These are phyloP conservation scores for Cryptus viduatorius DNA, from an alignment of 2,888 invertebrate species.

Conservation along the genomic window DNA sequence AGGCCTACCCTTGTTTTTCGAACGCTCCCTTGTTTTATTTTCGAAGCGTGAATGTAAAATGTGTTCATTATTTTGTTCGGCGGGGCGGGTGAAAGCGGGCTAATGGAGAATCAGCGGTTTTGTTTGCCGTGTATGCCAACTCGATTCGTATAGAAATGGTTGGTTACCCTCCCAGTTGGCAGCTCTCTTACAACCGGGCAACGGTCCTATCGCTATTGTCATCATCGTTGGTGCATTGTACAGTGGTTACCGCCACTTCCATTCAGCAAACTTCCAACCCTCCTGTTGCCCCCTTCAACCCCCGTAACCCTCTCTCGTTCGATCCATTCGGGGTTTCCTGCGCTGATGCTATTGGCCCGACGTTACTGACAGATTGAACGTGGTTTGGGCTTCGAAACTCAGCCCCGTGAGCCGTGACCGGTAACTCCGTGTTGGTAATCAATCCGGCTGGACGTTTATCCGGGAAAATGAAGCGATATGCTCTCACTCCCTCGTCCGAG, in stretches of 20 bases:
- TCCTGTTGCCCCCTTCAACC: neutral
- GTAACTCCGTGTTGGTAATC: slow-evolving; percentile 61
- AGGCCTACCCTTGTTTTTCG: too few species aligned
- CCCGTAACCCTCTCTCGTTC: slow-evolving; percentile 16
- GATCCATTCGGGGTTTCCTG: slow-evolving; percentile 53
- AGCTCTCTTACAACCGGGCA: slow-evolving; percentile 25
- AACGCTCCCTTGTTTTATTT: too few species aligned
- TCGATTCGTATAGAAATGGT: neutral
- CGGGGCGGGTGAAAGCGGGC: neutral
- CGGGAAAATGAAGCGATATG: slow-evolving; percentile 75
- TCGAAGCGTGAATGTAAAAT: too few species aligned
- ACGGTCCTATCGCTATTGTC: slow-evolving; percentile 56
- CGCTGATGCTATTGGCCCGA: slow-evolving; percentile 46
- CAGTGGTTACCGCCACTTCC: slow-evolving; percentile 59
- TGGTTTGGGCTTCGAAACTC: slow-evolving; percentile 59
- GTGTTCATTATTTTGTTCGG: neutral
- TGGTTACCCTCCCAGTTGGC: neutral
- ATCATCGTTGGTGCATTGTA: slow-evolving; percentile 58
- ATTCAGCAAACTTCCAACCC: slow-evolving; percentile 61
- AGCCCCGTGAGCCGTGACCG: slow-evolving; percentile 61
- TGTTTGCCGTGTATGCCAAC: neutral
- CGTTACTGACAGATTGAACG: slow-evolving; percentile 66
- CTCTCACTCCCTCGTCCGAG: slow-evolving; percentile 33
- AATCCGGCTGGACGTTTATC: slow-evolving; percentile 74
- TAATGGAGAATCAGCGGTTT: neutral